phyloP scores from a whole-genome alignment of 2,113 vertebrate genomes.

The Mesoclemmys tuberculata region DNA sequence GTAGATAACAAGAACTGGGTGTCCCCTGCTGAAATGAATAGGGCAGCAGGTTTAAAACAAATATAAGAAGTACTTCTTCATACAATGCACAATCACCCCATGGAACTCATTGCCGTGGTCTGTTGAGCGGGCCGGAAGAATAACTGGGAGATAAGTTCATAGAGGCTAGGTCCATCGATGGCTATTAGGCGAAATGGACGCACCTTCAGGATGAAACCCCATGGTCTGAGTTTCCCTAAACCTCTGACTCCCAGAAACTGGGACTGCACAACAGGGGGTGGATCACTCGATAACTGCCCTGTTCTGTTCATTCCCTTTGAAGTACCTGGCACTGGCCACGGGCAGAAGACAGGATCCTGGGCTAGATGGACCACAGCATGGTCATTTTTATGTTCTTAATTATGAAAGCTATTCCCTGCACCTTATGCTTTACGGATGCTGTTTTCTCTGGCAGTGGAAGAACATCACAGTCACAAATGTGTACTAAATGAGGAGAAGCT shows the following conservation, averaged over 20 bases:
- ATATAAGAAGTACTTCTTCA: not conserved
- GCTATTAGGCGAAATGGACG: not conserved
- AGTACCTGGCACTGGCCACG: not conserved
- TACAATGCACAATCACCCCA: not conserved
- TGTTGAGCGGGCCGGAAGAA: not conserved
- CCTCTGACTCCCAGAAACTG: not conserved
- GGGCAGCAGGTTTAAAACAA: not conserved
- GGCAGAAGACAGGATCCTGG: not conserved
- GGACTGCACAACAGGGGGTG: not conserved
- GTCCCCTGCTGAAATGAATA: not conserved
- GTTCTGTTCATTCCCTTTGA: not conserved
- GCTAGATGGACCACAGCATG: not conserved
- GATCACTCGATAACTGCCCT: not conserved
- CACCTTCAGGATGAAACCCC: not conserved
- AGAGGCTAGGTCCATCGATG: not conserved
- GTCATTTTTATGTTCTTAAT: not conserved
- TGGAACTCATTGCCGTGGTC: not conserved
- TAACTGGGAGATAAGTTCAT: not conserved
- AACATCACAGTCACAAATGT: not conserved
- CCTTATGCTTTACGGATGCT: not conserved
- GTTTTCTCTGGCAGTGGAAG: not conserved
- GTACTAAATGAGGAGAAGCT: not conserved
- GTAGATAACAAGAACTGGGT: not conserved
- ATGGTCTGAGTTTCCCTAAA: not conserved
- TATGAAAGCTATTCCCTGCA: not conserved